Evolutionary conservation across 2,888 invertebrate species (phyloP).

Genomic region (Protophormia terraenovae): DNA sequence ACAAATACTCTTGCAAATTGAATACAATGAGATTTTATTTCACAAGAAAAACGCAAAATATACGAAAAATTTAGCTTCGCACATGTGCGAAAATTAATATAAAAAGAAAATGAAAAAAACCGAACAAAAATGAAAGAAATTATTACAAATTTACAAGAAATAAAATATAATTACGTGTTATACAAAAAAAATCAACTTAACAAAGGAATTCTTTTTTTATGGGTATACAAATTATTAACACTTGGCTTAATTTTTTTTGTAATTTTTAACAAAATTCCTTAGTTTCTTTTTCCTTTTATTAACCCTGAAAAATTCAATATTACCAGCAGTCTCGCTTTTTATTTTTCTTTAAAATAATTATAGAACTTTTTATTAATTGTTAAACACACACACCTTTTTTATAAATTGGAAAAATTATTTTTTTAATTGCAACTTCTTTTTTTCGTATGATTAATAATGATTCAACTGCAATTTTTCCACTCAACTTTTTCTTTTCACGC

Average conservation of each 20-base stretch:
- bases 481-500: slow-evolving; percentile 9
- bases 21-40: background rate
- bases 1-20: background rate
- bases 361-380: background rate
- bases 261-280: too few species aligned
- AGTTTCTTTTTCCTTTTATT: background rate
- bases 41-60: slow-evolving; percentile 12
- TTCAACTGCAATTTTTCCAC: slow-evolving; percentile 52
- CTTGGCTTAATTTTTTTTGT: too few species aligned
- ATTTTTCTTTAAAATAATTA: background rate
- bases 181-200: background rate
- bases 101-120: background rate
- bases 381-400: slow-evolving; percentile 23
- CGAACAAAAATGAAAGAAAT: slow-evolving; percentile 22
- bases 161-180: slow-evolving; percentile 51
- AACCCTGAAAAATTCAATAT: slow-evolving; percentile 45
- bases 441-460: background rate
- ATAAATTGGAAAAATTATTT: background rate
- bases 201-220: too few species aligned
- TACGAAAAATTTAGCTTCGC: slow-evolving; percentile 31
- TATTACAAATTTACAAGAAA: slow-evolving; percentile 47
- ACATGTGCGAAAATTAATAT: slow-evolving; percentile 63
- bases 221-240: too few species aligned
- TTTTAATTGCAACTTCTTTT: slow-evolving; percentile 16
- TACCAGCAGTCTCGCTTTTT: background rate